Percentiles rank a stretch among this genome's conserved stretches.
Evolutionary conservation across 1,140 invertebrate species (phyloP).

Genomic region (Kradibia gibbosae): DNA sequence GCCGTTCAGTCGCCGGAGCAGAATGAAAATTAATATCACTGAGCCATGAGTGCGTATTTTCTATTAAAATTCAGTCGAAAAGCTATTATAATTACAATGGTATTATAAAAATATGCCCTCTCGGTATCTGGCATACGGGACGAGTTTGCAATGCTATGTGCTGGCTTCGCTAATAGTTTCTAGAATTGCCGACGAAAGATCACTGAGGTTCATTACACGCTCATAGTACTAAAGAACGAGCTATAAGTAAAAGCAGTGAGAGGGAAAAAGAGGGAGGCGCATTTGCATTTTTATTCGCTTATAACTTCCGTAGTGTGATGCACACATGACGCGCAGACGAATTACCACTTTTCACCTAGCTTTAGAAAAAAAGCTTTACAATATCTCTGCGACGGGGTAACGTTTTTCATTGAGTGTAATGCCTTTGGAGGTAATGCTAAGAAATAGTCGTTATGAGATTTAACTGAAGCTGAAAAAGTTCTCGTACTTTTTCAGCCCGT

Average conservation of each 20-base stretch:
- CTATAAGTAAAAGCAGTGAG: not conserved
- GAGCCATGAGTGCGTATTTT: conserved; percentile 4
- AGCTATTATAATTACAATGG: conserved; percentile 41
- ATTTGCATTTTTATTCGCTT: conserved; percentile 33
- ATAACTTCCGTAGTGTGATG: not conserved
- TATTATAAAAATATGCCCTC: conserved; percentile 47
- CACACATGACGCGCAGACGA: not conserved
- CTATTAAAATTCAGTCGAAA: conserved; percentile 24
- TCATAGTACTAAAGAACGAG: not conserved
- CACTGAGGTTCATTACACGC: conserved; percentile 31
- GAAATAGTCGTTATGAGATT: not conserved
- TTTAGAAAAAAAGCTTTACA: conserved; percentile 13
- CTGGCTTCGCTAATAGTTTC: conserved; percentile 47
- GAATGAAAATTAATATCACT: not conserved
- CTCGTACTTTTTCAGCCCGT: not conserved
- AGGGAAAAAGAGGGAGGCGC: not conserved
- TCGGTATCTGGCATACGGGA: conserved; percentile 13
- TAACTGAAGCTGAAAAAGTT: not conserved
- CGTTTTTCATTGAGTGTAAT: not conserved
- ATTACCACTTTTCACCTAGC: not conserved
- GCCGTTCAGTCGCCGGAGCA: conserved; percentile 4
- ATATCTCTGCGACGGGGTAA: not conserved
- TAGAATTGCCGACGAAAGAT: conserved; percentile 40
- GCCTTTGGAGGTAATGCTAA: not conserved
- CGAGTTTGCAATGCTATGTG: conserved; percentile 40